Evolutionary conservation across 1,140 invertebrate species (phyloP).

Genomic region (Pogonognathellus flavescens): DNA sequence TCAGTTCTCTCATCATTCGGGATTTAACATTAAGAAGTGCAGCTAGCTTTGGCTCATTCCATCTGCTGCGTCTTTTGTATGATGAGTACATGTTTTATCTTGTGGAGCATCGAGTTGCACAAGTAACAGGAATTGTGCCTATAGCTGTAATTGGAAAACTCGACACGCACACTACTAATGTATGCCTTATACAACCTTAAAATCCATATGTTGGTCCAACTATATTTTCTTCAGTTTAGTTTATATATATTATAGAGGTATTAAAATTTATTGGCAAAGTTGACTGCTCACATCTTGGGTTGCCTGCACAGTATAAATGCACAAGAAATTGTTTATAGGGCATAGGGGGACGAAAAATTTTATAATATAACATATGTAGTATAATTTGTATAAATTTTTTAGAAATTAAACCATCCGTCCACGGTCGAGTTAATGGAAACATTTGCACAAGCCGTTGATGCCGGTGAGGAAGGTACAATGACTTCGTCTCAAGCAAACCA

Average conservation of each 20-base stretch:
- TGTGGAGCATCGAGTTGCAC: constrained; percentile 96
- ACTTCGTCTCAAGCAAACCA: no score
- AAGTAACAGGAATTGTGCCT: constrained; percentile 88
- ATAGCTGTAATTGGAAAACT: constrained; percentile 91
- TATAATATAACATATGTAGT: no score
- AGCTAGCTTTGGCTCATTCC: constrained; percentile 98
- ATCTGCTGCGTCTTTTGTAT: constrained; percentile 95
- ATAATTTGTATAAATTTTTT: no score
- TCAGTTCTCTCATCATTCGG: constrained; percentile 94
- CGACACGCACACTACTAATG: neutral
- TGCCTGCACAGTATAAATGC: no score
- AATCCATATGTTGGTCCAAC: neutral
- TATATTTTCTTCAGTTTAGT: neutral
- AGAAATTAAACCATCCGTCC: constrained; percentile 40
- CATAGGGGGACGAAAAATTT: no score
- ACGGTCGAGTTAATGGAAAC: constrained; percentile 14
- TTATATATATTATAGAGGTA: no score
- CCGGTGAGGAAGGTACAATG: neutral
- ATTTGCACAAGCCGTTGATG: constrained; percentile 11
- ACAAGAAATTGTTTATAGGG: no score
- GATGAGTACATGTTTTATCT: constrained; percentile 99
- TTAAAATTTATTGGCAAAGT: no score
- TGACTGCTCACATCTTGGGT: no score
- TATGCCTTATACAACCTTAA: neutral
- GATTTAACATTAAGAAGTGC: constrained; percentile 95